A percentile compares a stretch with the other conserved stretches of the same genome.
These are phyloP conservation scores for Streptopelia turtur DNA, from an alignment of 2,797 vertebrate species.

Conservation along the genomic window DNA sequence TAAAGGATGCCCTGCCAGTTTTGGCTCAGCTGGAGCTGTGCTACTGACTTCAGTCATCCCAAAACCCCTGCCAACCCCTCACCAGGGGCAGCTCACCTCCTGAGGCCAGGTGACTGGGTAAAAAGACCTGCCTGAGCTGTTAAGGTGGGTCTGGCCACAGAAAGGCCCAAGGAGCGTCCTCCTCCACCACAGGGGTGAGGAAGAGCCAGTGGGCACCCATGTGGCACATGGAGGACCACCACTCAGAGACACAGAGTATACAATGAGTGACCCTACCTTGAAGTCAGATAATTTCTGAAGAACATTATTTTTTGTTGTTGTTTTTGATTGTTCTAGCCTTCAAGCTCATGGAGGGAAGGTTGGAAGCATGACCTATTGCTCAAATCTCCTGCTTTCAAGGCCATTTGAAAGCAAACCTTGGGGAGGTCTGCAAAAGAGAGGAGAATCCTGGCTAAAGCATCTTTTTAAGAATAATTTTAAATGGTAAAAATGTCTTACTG, in stretches of 20 bases:
- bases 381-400: not conserved
- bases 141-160: not conserved
- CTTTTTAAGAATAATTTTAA: slow-evolving; percentile 10
- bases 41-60: not conserved
- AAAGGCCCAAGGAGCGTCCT: not conserved
- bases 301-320: accelerated
- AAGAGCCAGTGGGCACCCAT: not conserved
- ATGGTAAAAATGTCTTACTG: not conserved
- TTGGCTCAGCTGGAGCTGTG: not conserved
- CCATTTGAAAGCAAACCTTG: not conserved
- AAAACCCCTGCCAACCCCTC: not conserved
- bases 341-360: not conserved
- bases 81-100: not conserved
- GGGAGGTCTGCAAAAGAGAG: not conserved
- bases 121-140: not conserved
- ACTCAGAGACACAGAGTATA: not conserved
- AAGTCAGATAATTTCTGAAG: not conserved
- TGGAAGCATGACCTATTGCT: not conserved
- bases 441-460: not conserved
- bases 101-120: not conserved
- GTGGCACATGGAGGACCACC: accelerated
- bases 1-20: not conserved
- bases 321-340: not conserved
- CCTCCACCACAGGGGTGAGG: not conserved
- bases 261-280: not conserved